A percentile compares a stretch with the other conserved stretches of the same genome.
Evolutionary conservation across 2,888 invertebrate genomes (phyloP).

Genomic region (Diarsia brunnea): DNA sequence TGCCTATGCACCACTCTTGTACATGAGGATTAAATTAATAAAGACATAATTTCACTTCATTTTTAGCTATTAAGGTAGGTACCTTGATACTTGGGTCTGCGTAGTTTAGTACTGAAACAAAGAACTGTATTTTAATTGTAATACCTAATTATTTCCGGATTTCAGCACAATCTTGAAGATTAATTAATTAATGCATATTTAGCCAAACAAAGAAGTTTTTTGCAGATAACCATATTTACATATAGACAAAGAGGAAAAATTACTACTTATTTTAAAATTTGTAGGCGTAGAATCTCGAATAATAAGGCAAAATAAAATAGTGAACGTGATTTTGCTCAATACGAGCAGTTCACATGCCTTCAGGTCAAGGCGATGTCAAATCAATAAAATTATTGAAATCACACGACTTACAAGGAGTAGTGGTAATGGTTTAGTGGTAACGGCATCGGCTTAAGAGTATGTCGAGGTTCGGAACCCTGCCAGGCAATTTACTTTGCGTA

Average conservation of each 20-base stretch:
- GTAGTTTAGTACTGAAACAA: not conserved
- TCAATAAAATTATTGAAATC: constrained; percentile 54
- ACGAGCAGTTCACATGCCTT: constrained; percentile 53
- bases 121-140: constrained; percentile 7
- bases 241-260: constrained; percentile 1
- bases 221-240: not conserved
- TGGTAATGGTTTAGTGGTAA: not conserved
- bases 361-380: constrained; percentile 61
- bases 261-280: not conserved
- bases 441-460: not conserved
- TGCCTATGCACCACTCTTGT: too few species aligned
- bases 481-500: not conserved
- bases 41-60: too few species aligned
- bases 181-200: not conserved
- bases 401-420: constrained; percentile 35
- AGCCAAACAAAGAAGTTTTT: not conserved
- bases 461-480: not conserved
- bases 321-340: constrained; percentile 28
- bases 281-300: not conserved
- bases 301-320: not conserved
- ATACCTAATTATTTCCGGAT: constrained; percentile 2
- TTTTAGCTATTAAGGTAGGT: too few species aligned
- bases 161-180: not conserved
- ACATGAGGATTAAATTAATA: too few species aligned
- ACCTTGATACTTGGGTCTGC: not conserved